Evolutionary conservation across 1,140 invertebrate genomes (phyloP), one percentile per base, ranked within the genome.

Genomic region (Pollicipes pollicipes): DNA sequence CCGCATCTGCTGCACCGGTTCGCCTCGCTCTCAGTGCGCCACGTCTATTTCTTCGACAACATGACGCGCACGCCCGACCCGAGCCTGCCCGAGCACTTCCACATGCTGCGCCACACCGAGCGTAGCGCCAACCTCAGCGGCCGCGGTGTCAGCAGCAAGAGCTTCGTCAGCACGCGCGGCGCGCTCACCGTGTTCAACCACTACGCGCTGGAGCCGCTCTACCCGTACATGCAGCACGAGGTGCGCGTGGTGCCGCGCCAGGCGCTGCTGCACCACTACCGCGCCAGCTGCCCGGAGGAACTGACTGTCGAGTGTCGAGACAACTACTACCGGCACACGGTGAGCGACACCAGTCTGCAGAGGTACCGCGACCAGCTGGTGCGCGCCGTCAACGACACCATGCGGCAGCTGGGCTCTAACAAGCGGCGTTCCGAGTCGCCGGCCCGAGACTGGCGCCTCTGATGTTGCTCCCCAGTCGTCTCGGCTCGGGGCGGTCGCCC

Each of bases 71-170:
- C 74, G 10, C 73, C 85, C 88, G 74, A 90, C 89, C 37, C 83
- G 88, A 30, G 88, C 87, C 0, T 91, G 88, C 21, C 94, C 91
- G 78, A 93, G 94, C 79, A 95, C 78, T 87, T 94, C 86, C 91
- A 95, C 79, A 95, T 95, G 92, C 78, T 95, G 75, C 91, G 93
- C 79, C 92, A 95, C 79, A 91, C 95, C 8, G 92, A 92, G 76
- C 84, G 92, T 8, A 89, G 90, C 70, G 88, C 88, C 76, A 95
- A 94, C 81, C 94, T 91, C 79, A 95, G 92, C 1, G 93, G 93
- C 79, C 91, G 91, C 0, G 91, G 92, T 74, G 90, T 93, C 79
- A 95, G 93, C 79, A 90, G 95, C 45, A 96, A 96, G 80, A 93
- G 91, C 80, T 95, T 96, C 82, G 91, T 95, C 78, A 91, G 94